A percentile compares a stretch with the other conserved stretches of the same genome.
phyloP scores from a whole-genome alignment of 2,113 vertebrate genomes.

The Ariopsis seemanni region DNA sequence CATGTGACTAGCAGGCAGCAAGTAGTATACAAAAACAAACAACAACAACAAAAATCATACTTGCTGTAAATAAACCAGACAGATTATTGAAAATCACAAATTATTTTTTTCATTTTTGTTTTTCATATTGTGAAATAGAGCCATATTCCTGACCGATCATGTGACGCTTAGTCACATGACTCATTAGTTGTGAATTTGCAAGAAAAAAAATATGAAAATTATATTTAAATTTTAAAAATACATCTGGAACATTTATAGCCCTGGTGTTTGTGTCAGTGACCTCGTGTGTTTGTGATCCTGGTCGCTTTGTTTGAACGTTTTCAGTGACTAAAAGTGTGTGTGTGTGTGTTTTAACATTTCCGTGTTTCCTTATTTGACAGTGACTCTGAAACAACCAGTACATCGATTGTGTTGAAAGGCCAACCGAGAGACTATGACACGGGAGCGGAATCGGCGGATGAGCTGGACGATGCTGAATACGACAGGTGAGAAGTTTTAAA shows the following conservation, averaged over 20 bases:
- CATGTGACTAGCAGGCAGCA: not conserved
- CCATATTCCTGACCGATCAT: not conserved
- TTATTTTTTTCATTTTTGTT: not conserved
- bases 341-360: not conserved
- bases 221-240: not conserved
- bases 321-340: not conserved
- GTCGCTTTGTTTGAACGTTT: not conserved
- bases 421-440: conserved; percentile 75
- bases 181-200: not conserved
- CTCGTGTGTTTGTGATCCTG: too few relatives aligned
- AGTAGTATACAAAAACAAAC: not conserved
- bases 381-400: conserved; percentile 75
- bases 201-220: not conserved
- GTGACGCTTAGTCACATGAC: not conserved
- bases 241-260: not conserved
- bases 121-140: not conserved
- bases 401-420: conserved; percentile 58
- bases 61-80: not conserved
- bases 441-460: conserved; percentile 82
- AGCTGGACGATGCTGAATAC: conserved; percentile 81
- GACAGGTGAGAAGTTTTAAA: conserved; percentile 66
- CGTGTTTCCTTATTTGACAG: conserved; percentile 54
- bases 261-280: not conserved
- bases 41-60: not conserved
- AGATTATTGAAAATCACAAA: not conserved